phyloP scores from a whole-genome alignment of 2,888 invertebrate genomes.

The Xiphydria camelus region DNA sequence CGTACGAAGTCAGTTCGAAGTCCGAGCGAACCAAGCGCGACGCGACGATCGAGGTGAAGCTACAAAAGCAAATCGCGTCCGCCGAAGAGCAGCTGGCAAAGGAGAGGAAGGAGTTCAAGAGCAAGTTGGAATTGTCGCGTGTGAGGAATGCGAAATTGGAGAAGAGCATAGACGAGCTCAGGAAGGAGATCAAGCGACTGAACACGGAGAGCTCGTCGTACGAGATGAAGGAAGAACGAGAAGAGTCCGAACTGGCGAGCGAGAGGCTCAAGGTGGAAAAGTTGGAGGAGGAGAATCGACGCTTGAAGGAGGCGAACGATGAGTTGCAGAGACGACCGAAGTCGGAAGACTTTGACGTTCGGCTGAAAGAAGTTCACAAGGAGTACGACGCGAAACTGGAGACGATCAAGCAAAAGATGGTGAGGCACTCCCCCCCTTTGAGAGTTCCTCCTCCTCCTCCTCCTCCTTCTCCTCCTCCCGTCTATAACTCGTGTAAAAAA shows the following conservation, averaged over 20 bases:
- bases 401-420: slow-evolving; percentile 81
- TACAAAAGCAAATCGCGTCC: slow-evolving; percentile 31
- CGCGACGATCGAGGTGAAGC: slow-evolving; percentile 30
- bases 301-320: slow-evolving; percentile 30
- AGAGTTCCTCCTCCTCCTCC: slow-evolving; percentile 22
- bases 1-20: slow-evolving; percentile 28
- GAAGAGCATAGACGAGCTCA: slow-evolving; percentile 40
- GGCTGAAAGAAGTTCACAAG: slow-evolving; percentile 62
- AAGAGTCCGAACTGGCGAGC: slow-evolving; percentile 11
- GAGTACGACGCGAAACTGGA: slow-evolving; percentile 77
- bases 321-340: slow-evolving; percentile 39
- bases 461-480: too few relatives aligned
- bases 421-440: too few relatives aligned
- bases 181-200: slow-evolving; percentile 31
- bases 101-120: slow-evolving; percentile 39
- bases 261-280: slow-evolving; percentile 19
- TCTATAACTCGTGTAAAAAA: too few relatives aligned
- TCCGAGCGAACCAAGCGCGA: slow-evolving; percentile 28
- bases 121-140: slow-evolving; percentile 37
- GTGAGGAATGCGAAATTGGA: slow-evolving; percentile 43
- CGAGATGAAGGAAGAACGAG: neutral
- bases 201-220: slow-evolving; percentile 21
- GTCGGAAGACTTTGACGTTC: slow-evolving; percentile 34
- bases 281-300: slow-evolving; percentile 32
- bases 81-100: slow-evolving; percentile 32